Evolutionary conservation across 2,797 vertebrate species (phyloP), one percentile per base, ranked within the genome.

Genomic region (Syndactyla subalaris): DNA sequence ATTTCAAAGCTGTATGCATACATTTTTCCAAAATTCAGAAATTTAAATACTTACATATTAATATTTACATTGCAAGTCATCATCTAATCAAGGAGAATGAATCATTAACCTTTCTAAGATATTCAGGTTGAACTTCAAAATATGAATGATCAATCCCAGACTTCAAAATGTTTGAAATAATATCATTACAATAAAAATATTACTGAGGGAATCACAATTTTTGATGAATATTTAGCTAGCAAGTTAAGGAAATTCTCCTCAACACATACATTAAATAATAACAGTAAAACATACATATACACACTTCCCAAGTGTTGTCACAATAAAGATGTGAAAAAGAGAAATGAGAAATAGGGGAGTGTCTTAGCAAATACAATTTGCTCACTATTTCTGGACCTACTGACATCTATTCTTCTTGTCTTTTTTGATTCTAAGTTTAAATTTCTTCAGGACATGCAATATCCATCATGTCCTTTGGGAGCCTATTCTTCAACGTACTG

Each of bases 11-110:
- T 83, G 46, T n/a, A 36, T 81, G 36, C 55, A 77, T 65, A 41
- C 6, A 29, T 78, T 86, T 95, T 91, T 93, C 36, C 17, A 67
- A 82, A 94, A 79, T 68, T 82, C 48, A 65, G 72, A 92, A 54
- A 78, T 76, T 73, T 55, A 82, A 85, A 83, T 62, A 49, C 58
- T 62, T 46, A n/a, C 11, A 63, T 91, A 16, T 32, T 80, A 85
- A 38, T 94, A 92, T 77, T 95, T 92, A 32, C 68, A 76, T 94
- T 90, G 54, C 34, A 96, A 94, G 36, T n/a, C 26, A 57, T 87
- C 41, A 65, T 74, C 62, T 54, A 85, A 26, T 95, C n/a, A 71
- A 83, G 65, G 52, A 90, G 91, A 89, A 95, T 48, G 30, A 91
- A 73, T 55, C 70, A 85, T 92, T 95, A 83, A 77, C 34, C 29